Evolutionary conservation across 2,888 invertebrate genomes (phyloP), one percentile per base, ranked within the genome.

Genomic region (Thecocarcelia acutangulata): DNA sequence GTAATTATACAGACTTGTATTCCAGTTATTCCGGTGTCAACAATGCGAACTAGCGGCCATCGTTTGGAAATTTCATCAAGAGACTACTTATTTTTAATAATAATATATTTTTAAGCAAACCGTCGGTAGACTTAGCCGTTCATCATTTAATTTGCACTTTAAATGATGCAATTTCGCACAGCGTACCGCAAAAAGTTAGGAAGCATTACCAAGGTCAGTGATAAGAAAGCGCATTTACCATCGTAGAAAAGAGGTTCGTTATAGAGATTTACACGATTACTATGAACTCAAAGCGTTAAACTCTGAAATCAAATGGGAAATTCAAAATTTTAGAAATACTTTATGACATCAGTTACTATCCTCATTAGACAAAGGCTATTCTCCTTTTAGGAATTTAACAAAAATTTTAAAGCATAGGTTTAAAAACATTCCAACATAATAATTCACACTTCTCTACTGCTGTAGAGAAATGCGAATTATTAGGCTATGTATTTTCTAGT

Each of bases 221-320:
- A 59, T 59, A 15, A 3, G 44, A 59, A 44, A n/a, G 0, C 59
- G 44, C 1, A 59, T 44, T 4, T 17, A 59, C 59, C 44, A 17
- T 42, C 44, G 59, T 13, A 42, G 44, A 12, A 44, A 59, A 44
- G 42, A 24, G 59, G 11, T 59, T 42, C 59, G 59, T 59, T 44
- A 59, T 5, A 59, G 59, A 5, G 42, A 59, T 24, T 24, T 11
- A 13, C 21, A 21, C 19, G 59, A 44, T 15, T 59, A 59, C 19
- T 59, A 59, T 59, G 59, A 59, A 6, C 24, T 24, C 37, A 59
- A 59, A 44, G n/a, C 21, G 0, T 11, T 59, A 12, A 44, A 59
- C 17, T 59, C 44, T 24, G 21, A n/a, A 44, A 59, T 59, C 5
- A 59, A 44, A 21, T 40, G 2, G 40, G 58, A 58, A 21, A 58